phyloP scores from a whole-genome alignment of 2,797 vertebrate species.

The Phoxinus dragarum region DNA sequence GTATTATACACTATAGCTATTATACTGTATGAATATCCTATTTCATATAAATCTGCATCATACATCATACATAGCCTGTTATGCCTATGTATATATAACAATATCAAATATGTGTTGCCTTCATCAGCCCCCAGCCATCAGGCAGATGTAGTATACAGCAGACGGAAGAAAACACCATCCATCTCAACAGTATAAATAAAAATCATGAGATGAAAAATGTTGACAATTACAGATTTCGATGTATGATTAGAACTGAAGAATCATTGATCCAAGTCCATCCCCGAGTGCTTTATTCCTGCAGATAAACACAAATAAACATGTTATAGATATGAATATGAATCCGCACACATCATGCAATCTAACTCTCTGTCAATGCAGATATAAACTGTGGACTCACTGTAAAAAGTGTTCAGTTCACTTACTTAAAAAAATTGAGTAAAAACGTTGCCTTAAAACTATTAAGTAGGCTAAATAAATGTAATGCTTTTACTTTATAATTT shows the following conservation, averaged over 20 bases:
- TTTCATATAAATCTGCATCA: neutral
- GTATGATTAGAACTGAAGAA: neutral
- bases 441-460: too few relatives aligned
- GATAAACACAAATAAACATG: neutral
- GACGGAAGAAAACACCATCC: neutral
- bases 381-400: neutral
- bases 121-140: slow-evolving; percentile 38
- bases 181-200: slow-evolving; percentile 23
- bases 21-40: neutral
- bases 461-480: too few relatives aligned
- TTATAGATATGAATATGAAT: neutral
- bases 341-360: neutral
- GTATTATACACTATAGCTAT: neutral
- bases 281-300: slow-evolving; percentile 3
- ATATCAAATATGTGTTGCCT: slow-evolving; percentile 18
- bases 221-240: neutral
- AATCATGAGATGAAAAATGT: slow-evolving; percentile 12
- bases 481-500: too few relatives aligned
- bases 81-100: neutral
- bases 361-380: neutral
- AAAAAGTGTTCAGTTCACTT: too few relatives aligned
- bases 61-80: neutral
- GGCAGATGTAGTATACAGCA: slow-evolving; percentile 31
- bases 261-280: slow-evolving; percentile 9
- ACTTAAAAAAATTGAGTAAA: too few relatives aligned